Base-by-base conservation (phyloP, 2,888 invertebrate genomes). In the Drosophila formosana region DNA sequence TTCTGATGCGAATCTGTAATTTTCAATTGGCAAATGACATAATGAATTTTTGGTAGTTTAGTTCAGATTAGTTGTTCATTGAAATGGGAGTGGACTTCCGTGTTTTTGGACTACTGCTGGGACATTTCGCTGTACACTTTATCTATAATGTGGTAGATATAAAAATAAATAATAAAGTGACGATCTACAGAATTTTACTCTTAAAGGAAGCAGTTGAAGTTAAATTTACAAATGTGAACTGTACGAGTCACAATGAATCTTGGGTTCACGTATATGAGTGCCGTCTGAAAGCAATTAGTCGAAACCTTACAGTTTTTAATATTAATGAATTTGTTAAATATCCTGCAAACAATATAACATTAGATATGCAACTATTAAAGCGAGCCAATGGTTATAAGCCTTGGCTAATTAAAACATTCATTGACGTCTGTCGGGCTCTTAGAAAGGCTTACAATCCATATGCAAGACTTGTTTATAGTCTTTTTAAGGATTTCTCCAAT, bases 371-470 rank as follows among this genome's bases (percentile, higher is more conserved):
- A 37, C n/a, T 37, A 11, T 37, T 37, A n/a, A 37, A 37, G n/a
- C 4, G 37, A 37, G 37, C 37, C 37, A 37, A 37, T n/a, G 37
- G 37, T 4, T 37, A 37, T 5, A 37, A 37, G 5, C 37, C 37
- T 37, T 37, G 37, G 37, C 37, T 37, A 5, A 37, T 37, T 37
- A 37, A 37, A 4, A 37, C 37, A 2, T 11, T n/a, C 5, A n/a
- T 37, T n/a, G 37, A 37, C 2, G 37, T 37, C 4, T 37, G 37
- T 11, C 37, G 37, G 11, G 37, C 37, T n/a, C 37, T 37, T 4
- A 37, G n/a, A 37, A 37, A 37, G 11, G 37, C 37, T 37, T 37
- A 37, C n/a, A 37, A 37, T 37, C 37, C 37, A 37, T 37, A 37
- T n/a, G 37, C 37, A n/a, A n/a, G 37, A n/a, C 11, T 37, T 37